Base-by-base conservation (phyloP, 2,797 vertebrate species). In the Periophthalmus magnuspinnatus region DNA sequence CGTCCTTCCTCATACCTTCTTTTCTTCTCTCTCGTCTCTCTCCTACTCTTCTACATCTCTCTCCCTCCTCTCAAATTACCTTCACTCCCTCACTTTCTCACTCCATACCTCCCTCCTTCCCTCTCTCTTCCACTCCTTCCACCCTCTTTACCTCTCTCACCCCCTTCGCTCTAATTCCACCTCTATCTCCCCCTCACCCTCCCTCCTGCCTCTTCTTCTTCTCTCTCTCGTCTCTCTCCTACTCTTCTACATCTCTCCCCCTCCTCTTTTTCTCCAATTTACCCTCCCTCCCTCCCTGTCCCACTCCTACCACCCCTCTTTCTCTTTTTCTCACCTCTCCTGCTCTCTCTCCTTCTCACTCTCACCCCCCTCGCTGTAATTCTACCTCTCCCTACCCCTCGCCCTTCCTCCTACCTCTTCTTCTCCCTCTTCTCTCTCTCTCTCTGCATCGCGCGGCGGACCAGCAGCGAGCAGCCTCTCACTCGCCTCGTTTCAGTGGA, bases 361-460 rank as follows among this genome's bases (percentile, higher is more conserved):
- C 38, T 11, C 38, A 41, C 13, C 38, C 50, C 48, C n/a, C 61
- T 19, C 28, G 1, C 28, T 28, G 28, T 28, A 3, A 28, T 28
- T 28, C 70, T 52, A 21, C 34, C 75, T 80, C 86, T 79, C 10
- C 14, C 14, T 28, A 13, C 5, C 22, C 6, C 22, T 16, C 2
- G 16, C 55, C 21, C 52, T 22, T 9, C 52, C 55, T 14, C 41
- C n/a, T 52, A 6, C 63, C 47, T 22, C 55, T 32, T 63, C 38
- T 45, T 48, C 57, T 45, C 65, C 58, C 63, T 9, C 68, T 56
- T 36, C 66, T n/a, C 70, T 55, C 41, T 47, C 75, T 82, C 86
- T 81, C 70, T 86, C 83, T 79, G 84, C 81, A 78, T 80, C 83
- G 80, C 73, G 76, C 85, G 69, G 83, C 83, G 69, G 83, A 72